Percentiles rank a stretch among this genome's conserved stretches.
Conservation (phyloP, 2,888 invertebrate species). For the Apoderus coryli region DNA sequence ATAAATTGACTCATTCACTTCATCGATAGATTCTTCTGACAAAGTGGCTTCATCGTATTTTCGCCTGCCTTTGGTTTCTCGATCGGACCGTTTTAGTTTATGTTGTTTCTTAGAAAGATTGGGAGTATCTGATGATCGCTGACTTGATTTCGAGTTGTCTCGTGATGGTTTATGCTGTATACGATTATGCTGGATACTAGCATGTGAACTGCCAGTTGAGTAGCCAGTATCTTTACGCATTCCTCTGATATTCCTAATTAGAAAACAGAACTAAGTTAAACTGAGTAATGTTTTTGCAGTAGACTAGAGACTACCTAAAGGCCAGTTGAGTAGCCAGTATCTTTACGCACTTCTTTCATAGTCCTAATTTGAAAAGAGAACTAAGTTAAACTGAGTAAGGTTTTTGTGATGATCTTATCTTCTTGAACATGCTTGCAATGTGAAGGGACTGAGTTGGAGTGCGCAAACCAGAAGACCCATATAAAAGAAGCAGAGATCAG, state of each 20-base stretch:
- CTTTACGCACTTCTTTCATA: too few species aligned
- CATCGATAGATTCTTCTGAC: constrained; percentile 25
- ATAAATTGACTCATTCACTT: constrained; percentile 17
- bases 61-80: constrained; percentile 20
- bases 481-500: too few species aligned
- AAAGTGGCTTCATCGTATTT: constrained; percentile 21
- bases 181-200: constrained; percentile 26
- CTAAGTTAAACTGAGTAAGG: too few species aligned
- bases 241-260: constrained; percentile 29
- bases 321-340: too few species aligned
- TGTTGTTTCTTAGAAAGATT: constrained; percentile 24
- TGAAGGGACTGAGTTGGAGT: too few species aligned
- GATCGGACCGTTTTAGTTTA: constrained; percentile 26
- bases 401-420: too few species aligned
- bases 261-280: constrained; percentile 8
- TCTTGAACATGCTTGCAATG: too few species aligned
- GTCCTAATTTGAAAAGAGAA: too few species aligned
- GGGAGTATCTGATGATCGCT: constrained; percentile 12
- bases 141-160: background rate
- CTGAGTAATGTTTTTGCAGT: too few species aligned
- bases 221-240: constrained; percentile 50
- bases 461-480: too few species aligned
- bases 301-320: too few species aligned
- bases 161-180: constrained; percentile 6
- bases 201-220: constrained; percentile 51